Percentiles rank a stretch among this genome's conserved stretches.
phyloP scores from a whole-genome alignment of 2,797 vertebrate species.

The Phrynocephalus guinanensis region DNA sequence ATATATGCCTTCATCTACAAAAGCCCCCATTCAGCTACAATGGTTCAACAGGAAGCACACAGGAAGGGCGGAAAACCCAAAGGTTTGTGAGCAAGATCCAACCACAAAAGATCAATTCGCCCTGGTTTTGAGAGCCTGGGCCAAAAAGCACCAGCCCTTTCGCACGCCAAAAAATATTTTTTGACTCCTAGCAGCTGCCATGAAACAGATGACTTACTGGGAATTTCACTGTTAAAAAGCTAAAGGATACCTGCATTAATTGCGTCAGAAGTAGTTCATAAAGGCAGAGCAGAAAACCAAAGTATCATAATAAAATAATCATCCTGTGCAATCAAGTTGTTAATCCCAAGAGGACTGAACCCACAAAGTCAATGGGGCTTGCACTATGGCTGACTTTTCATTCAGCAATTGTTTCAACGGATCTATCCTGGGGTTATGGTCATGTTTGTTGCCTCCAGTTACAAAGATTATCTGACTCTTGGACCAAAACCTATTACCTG shows the following conservation, averaged over 20 bases:
- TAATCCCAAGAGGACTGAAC: too few species aligned
- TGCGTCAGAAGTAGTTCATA: too few species aligned
- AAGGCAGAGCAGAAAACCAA: not conserved
- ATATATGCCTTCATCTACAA: not conserved
- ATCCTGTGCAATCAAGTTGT: too few species aligned
- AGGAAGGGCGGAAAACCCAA: conserved; percentile 26
- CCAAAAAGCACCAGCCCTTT: not conserved
- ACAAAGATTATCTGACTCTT: too few species aligned
- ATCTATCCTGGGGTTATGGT: too few species aligned
- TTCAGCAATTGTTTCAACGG: too few species aligned
- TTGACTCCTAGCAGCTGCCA: not conserved
- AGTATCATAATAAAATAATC: too few species aligned
- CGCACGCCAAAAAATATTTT: not conserved
- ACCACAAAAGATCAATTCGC: too few species aligned
- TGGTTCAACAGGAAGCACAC: conserved; percentile 15
- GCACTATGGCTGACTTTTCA: too few species aligned
- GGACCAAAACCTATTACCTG: too few species aligned
- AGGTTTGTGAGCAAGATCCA: not conserved
- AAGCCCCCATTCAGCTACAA: not conserved
- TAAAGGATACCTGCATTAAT: not conserved
- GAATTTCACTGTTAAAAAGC: not conserved
- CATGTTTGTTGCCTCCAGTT: too few species aligned
- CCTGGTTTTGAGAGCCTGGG: not conserved
- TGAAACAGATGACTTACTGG: not conserved
- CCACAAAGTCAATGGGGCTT: too few species aligned